Percentiles rank a stretch among this genome's conserved stretches.
These are phyloP conservation scores for Todiramphus chloris DNA, from an alignment of 2,113 vertebrate genomes.

Conservation along the genomic window DNA sequence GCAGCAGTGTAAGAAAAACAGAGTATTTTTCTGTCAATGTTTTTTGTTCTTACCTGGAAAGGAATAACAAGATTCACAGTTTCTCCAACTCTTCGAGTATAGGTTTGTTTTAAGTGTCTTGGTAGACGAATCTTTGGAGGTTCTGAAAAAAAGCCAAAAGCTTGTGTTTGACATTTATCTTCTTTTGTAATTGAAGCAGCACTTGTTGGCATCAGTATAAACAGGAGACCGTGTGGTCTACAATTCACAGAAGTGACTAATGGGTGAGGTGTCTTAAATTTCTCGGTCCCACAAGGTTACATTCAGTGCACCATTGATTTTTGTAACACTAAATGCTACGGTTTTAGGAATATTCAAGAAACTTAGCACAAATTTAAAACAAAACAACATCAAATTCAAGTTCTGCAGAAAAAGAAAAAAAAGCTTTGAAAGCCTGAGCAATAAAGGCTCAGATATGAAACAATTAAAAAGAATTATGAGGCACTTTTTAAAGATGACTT, in stretches of 20 bases:
- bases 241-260: neutral
- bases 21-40: neutral
- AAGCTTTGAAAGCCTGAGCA: neutral
- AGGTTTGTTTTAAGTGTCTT: conserved; percentile 95
- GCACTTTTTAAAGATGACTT: fast-evolving
- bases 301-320: neutral
- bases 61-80: conserved; percentile 95
- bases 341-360: neutral
- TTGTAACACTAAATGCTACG: neutral
- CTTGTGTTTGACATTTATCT: neutral
- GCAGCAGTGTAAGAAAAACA: neutral
- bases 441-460: neutral
- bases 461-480: neutral
- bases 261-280: neutral
- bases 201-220: neutral
- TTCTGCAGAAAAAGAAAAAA: neutral
- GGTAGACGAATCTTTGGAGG: conserved; percentile 95
- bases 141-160: conserved; percentile 73
- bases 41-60: conserved; percentile 83
- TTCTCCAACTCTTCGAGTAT: conserved; percentile 92
- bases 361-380: neutral
- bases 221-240: neutral
- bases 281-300: neutral
- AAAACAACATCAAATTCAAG: neutral
- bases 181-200: neutral